Base-by-base conservation (phyloP, 2,113 vertebrate species). In the Eretmochelys imbricata region DNA sequence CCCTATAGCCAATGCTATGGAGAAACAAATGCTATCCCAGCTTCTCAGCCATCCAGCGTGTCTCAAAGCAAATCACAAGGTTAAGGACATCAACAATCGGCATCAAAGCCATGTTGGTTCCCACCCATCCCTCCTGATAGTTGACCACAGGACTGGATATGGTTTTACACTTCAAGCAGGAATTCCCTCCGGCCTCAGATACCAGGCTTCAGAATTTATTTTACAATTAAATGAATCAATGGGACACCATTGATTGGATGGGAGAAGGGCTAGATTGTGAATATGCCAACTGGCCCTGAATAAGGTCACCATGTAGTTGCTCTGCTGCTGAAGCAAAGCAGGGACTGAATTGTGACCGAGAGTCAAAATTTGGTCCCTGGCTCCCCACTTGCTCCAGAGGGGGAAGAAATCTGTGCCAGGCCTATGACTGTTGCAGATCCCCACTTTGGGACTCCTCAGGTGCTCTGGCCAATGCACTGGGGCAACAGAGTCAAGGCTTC, bases 1-100 rank as follows among this genome's bases (percentile, higher is more conserved):
- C 4, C 84, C 51, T 10, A 5, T 25, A 87, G 93, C 96, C 95
- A 96, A 90, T 90, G 92, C 94, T 84, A 93, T 93, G 96, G 84
- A 81, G 93, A 95, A 90, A 82, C 1, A 82, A 93, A 57, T 1
- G 0, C 85, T 93, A 85, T 1, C 8, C 80, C 90, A 94, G 87
- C 80, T 94, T 96, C 93, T 76, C 94, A 88, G 78, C 91, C 51
- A 82, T 86, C 85, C 72, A 86, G 91, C 94, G 93, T 94, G 91
- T 94, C 93, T 96, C 97, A 90, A 93, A 97, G 94, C 78, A 96
- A 93, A 97, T 95, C 91, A 93, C 96, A 91, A 94, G 96, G 42
- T 29, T 27, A 29, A 78, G 29, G 75, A 11, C 38, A 89, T 91
- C 90, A 93, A 91, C 48, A 90, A 87, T 96, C 94, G 91, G 82